Conservation (phyloP, 2,113 vertebrate genomes). For the Paramisgurnus dabryanus region DNA sequence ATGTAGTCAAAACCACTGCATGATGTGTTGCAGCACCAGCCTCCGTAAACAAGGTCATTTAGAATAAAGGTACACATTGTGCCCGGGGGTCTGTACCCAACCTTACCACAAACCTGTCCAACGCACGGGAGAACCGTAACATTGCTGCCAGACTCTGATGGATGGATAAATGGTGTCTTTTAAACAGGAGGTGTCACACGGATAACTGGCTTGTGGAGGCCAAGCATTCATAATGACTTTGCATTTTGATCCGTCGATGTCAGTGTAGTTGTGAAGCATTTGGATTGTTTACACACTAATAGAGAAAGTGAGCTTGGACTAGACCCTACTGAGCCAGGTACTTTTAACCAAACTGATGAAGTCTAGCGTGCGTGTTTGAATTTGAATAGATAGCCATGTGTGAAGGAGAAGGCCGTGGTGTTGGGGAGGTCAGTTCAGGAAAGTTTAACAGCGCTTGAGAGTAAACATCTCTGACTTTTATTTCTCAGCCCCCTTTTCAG, state of each 20-base stretch:
- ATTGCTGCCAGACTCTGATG: not conserved
- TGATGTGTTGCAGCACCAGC: slow-evolving; percentile 60
- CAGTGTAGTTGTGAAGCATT: too few species aligned
- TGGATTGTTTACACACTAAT: too few species aligned
- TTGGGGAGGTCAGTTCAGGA: slow-evolving; percentile 50
- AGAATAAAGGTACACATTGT: slow-evolving; percentile 74
- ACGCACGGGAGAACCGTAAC: slow-evolving; percentile 35
- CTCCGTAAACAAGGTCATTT: slow-evolving; percentile 79
- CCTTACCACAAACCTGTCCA: slow-evolving; percentile 58
- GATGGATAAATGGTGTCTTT: not conserved
- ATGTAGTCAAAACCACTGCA: slow-evolving; percentile 66
- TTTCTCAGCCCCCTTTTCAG: slow-evolving; percentile 29
- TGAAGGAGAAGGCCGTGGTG: slow-evolving; percentile 26
- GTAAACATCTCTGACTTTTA: slow-evolving; percentile 45
- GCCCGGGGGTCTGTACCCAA: slow-evolving; percentile 61
- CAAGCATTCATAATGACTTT: too few species aligned
- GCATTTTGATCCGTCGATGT: too few species aligned
- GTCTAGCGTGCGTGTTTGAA: too few species aligned
- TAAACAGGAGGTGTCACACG: too few species aligned
- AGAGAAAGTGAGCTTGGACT: too few species aligned
- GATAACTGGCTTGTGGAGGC: too few species aligned
- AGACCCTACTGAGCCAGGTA: too few species aligned
- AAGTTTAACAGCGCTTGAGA: slow-evolving; percentile 1
- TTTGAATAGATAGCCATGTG: not conserved
- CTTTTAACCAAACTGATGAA: too few species aligned